Conservation (phyloP, 1,140 invertebrate genomes). For the Dreissena rostriformis region DNA sequence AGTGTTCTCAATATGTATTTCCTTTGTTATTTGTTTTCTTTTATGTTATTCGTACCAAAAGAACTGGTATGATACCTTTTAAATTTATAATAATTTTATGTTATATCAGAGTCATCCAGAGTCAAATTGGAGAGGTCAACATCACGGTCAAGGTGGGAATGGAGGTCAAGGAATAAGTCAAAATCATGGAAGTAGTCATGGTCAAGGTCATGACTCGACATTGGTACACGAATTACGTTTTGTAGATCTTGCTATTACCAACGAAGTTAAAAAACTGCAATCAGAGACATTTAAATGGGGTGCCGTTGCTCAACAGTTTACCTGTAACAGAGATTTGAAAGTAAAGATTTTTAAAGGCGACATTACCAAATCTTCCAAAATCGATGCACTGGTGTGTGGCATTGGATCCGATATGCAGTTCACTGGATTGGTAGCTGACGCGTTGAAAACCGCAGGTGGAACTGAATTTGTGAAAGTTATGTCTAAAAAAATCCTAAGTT, state of each 20-base stretch:
- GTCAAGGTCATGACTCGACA: too few relatives aligned
- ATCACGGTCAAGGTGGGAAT: background rate
- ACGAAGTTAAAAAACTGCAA: background rate
- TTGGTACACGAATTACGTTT: background rate
- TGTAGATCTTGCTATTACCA: background rate
- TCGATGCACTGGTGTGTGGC: constrained; percentile 45
- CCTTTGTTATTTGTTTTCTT: too few relatives aligned
- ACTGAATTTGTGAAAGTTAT: background rate
- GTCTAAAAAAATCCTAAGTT: background rate
- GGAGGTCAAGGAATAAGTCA: background rate
- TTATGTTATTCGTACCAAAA: too few relatives aligned
- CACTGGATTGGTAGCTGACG: constrained; percentile 19
- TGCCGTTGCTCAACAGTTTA: background rate
- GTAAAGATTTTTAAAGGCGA: constrained; percentile 35
- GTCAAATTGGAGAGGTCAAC: background rate
- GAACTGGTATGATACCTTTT: too few relatives aligned
- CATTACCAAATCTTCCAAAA: constrained; percentile 6
- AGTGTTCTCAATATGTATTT: too few relatives aligned
- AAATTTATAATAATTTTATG: too few relatives aligned
- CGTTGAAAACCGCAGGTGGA: constrained; percentile 26
- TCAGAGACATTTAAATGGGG: constrained; percentile 27
- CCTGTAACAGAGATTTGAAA: background rate
- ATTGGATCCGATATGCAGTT: background rate
- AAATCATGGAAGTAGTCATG: background rate
- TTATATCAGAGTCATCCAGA: background rate